Conservation (phyloP, 2,888 invertebrate genomes). For the Cephalotes varians region DNA sequence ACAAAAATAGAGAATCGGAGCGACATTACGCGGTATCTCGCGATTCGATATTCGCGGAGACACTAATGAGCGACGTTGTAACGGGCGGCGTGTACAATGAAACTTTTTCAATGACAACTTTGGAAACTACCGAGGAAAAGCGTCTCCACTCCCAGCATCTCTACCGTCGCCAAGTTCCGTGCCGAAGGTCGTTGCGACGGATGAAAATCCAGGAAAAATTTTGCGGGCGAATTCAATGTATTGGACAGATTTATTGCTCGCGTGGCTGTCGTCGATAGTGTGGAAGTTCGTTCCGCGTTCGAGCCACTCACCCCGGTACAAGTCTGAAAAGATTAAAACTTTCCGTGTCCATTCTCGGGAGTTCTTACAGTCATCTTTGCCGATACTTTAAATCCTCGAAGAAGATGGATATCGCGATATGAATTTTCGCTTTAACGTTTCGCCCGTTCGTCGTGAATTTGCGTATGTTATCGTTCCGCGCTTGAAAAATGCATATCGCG, state of each 20-base stretch:
- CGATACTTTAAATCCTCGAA: constrained; percentile 49
- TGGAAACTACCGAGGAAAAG: constrained; percentile 8
- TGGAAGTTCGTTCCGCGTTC: constrained; percentile 37
- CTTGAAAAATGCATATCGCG: constrained; percentile 38
- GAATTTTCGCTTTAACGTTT: constrained; percentile 42
- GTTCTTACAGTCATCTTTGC: constrained; percentile 53
- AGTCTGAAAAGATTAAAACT: constrained; percentile 55
- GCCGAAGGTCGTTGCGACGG: constrained; percentile 26
- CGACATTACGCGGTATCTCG: neutral
- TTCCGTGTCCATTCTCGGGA: constrained; percentile 47
- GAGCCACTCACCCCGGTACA: constrained; percentile 46
- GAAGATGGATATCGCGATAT: constrained; percentile 55
- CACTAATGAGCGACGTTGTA: constrained; percentile 45
- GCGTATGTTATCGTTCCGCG: neutral
- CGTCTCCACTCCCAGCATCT: neutral
- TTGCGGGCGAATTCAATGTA: constrained; percentile 49
- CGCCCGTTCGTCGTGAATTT: constrained; percentile 21
- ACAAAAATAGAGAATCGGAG: neutral
- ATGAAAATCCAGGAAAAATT: constrained; percentile 46
- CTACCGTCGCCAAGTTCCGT: constrained; percentile 1
- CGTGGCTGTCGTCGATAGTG: constrained; percentile 54
- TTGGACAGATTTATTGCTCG: constrained; percentile 52
- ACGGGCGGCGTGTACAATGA: constrained; percentile 20
- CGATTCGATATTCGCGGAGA: constrained; percentile 19
- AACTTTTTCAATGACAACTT: constrained; percentile 52